phyloP scores from a whole-genome alignment of 2,797 vertebrate species.

The Morelia viridis region DNA sequence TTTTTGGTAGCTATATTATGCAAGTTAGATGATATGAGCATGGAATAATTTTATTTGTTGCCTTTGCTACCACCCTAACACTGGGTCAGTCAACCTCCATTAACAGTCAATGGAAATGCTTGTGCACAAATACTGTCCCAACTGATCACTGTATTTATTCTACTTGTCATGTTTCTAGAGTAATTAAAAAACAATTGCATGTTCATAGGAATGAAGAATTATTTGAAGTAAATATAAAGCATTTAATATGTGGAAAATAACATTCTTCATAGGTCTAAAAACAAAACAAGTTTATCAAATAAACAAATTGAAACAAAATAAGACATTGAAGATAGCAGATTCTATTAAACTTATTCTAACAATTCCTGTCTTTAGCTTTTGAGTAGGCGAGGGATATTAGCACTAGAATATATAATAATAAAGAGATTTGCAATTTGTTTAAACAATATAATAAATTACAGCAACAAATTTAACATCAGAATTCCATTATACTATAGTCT shows the following conservation, averaged over 20 bases:
- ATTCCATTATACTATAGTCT: slow-evolving; percentile 8
- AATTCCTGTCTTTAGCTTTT: slow-evolving; percentile 42
- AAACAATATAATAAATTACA: slow-evolving; percentile 53
- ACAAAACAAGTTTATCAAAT: slow-evolving; percentile 5
- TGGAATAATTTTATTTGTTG: not conserved
- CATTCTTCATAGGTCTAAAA: not conserved
- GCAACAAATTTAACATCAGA: slow-evolving; percentile 53
- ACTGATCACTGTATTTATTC: not conserved
- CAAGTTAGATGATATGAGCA: not conserved
- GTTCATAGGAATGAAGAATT: not conserved
- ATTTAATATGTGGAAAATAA: not conserved
- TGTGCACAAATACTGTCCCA: not conserved
- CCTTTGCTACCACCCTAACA: not conserved
- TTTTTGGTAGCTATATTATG: not conserved
- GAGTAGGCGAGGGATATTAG: slow-evolving; percentile 33
- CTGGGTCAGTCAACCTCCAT: not conserved
- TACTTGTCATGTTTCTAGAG: not conserved
- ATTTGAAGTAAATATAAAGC: not conserved
- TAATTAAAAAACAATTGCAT: not conserved
- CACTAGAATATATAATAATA: slow-evolving; percentile 28
- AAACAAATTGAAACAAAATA: slow-evolving; percentile 48
- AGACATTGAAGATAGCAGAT: not conserved
- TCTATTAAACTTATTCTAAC: slow-evolving; percentile 19
- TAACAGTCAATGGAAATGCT: not conserved
- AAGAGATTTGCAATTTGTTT: slow-evolving; percentile 35